These are phyloP conservation scores for Tipula unca DNA, from an alignment of 2,888 invertebrate genomes.

Conservation along the genomic window DNA sequence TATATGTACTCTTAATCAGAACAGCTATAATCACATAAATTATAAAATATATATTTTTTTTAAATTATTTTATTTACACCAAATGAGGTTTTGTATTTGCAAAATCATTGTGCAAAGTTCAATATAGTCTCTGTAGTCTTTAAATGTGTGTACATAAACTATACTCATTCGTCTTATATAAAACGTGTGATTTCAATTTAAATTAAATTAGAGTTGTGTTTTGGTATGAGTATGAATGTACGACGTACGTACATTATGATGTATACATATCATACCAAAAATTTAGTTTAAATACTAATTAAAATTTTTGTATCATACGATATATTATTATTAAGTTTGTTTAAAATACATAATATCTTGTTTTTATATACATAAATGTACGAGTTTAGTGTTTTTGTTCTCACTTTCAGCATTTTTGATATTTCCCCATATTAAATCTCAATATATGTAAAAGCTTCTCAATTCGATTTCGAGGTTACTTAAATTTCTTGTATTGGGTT, in stretches of 20 bases:
- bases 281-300: not conserved
- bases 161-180: not conserved
- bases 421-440: not conserved
- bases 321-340: not conserved
- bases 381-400: not conserved
- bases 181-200: not conserved
- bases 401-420: not conserved
- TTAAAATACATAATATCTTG: not conserved
- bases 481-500: not conserved
- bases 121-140: not conserved
- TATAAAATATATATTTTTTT: not conserved
- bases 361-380: not conserved
- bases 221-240: too few relatives aligned
- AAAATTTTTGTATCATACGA: not conserved
- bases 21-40: not conserved
- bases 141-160: not conserved
- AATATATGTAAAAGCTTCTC: not conserved
- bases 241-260: not conserved
- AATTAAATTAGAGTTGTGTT: not conserved
- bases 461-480: not conserved
- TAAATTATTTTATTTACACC: not conserved
- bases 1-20: not conserved
- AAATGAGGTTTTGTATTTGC: not conserved
- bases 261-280: not conserved
- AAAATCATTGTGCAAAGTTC: not conserved